Percentiles rank a stretch among this genome's conserved stretches.
These are phyloP conservation scores for Plestiodon gilberti DNA, from an alignment of 2,113 vertebrate genomes.

Conservation along the genomic window DNA sequence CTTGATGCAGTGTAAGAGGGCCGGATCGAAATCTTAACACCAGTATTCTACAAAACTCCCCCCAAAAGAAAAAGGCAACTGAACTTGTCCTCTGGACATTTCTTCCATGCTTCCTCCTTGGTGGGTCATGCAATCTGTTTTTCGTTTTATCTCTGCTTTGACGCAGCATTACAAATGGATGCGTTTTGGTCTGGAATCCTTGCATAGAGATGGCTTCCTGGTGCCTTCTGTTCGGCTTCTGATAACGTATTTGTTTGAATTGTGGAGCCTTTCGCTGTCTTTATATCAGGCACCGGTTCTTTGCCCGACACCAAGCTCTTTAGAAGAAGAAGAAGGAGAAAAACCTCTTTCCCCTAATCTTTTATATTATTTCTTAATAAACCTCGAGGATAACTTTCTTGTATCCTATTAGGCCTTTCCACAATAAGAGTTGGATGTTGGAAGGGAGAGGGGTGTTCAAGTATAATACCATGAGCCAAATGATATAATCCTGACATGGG, in stretches of 20 bases:
- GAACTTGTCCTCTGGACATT: neutral
- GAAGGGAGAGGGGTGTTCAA: neutral
- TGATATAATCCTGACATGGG: slow-evolving; percentile 11
- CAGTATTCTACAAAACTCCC: neutral
- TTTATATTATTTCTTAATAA: neutral
- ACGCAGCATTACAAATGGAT: slow-evolving; percentile 4
- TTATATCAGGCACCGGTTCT: neutral
- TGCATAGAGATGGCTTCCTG: neutral
- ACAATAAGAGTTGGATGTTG: slow-evolving; percentile 13
- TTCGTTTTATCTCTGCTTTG: slow-evolving; percentile 4
- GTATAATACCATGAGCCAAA: neutral
- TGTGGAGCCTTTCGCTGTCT: neutral
- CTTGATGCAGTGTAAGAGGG: neutral
- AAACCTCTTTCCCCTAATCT: neutral
- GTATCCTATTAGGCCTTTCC: neutral
- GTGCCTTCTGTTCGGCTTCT: neutral
- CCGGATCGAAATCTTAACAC: neutral
- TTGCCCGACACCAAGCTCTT: too few relatives aligned
- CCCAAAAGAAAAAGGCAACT: neutral
- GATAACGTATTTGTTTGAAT: neutral
- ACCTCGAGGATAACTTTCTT: neutral
- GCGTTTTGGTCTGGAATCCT: neutral
- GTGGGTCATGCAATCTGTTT: neutral
- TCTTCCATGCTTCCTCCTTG: neutral
- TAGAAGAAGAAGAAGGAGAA: neutral